Conservation (phyloP, 2,113 vertebrate species). For the Peucedramus taeniatus region DNA sequence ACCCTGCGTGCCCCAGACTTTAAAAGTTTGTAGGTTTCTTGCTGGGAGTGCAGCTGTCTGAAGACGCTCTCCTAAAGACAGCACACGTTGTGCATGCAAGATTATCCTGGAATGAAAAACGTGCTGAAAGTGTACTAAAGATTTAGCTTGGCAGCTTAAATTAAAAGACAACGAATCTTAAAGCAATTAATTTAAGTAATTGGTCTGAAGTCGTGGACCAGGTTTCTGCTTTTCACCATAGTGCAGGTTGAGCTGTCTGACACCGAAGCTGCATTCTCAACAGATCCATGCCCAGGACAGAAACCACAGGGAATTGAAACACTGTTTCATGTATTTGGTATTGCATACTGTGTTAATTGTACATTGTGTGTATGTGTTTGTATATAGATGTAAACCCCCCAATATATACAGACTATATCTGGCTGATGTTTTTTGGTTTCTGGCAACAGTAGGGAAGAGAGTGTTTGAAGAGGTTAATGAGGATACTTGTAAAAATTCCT, state of each 20-base stretch:
- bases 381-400: no score
- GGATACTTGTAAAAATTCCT: background rate
- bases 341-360: background rate
- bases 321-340: background rate
- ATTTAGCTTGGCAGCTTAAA: background rate
- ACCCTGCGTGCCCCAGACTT: background rate
- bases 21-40: background rate
- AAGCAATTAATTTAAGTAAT: no score
- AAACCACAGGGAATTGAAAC: background rate
- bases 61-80: background rate
- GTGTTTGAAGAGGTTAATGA: background rate
- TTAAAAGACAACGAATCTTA: background rate
- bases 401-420: background rate
- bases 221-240: background rate
- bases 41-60: background rate
- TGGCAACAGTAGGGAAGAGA: background rate
- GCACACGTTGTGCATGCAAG: accelerated
- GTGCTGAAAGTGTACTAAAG: accelerated
- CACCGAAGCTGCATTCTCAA: background rate
- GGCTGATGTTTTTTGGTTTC: background rate
- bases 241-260: background rate
- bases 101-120: background rate
- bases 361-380: background rate
- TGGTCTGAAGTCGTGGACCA: background rate
- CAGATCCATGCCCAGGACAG: background rate